phyloP scores from a whole-genome alignment of 2,797 vertebrate genomes.

The Luscinia megarhynchos region DNA sequence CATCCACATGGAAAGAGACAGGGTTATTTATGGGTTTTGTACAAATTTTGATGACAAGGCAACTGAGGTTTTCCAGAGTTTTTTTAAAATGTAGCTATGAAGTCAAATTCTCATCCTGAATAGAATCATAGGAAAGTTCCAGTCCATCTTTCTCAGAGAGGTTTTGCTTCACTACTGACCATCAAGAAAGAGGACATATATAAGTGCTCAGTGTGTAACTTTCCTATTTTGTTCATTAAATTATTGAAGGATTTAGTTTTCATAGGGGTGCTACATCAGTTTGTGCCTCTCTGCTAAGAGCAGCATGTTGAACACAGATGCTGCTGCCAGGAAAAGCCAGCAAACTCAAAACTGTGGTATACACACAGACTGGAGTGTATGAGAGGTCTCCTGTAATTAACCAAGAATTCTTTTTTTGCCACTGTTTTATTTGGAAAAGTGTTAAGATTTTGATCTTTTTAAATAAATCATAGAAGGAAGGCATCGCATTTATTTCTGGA shows the following conservation, averaged over 20 bases:
- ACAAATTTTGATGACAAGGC: neutral
- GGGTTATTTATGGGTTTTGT: neutral
- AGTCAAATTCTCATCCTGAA: neutral
- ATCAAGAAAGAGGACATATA: neutral
- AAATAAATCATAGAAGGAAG: neutral
- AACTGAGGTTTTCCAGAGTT: neutral
- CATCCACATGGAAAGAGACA: neutral
- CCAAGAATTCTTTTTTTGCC: rapidly evolving
- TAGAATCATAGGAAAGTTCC: neutral
- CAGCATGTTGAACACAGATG: neutral
- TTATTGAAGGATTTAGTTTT: neutral
- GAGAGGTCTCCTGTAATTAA: neutral
- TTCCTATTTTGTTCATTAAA: neutral
- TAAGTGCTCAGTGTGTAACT: neutral
- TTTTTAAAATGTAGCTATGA: neutral
- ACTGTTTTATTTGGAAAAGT: neutral
- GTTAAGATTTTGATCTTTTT: neutral
- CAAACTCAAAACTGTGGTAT: neutral
- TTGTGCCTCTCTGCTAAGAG: neutral
- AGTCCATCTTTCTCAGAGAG: neutral
- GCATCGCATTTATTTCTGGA: neutral
- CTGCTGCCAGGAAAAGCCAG: neutral
- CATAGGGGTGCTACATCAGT: rapidly evolving
- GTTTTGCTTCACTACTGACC: neutral
- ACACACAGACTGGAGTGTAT: neutral